Percentiles rank a stretch among this genome's conserved stretches.
These are phyloP conservation scores for Cavia porcellus DNA, from an alignment of 2,113 vertebrate genomes.

Conservation along the genomic window DNA sequence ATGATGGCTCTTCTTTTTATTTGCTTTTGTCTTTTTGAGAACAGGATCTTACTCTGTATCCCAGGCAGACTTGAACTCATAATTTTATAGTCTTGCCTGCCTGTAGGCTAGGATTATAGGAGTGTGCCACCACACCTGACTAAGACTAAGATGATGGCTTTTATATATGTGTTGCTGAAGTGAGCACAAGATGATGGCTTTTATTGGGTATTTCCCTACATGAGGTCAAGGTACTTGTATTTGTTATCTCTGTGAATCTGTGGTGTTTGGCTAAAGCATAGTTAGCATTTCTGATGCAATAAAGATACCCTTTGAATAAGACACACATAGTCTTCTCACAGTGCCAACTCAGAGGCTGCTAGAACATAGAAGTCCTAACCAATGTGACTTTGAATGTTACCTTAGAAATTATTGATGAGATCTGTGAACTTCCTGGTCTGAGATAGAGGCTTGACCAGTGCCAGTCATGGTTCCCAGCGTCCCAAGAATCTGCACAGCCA, in stretches of 20 bases:
- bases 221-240: accelerated
- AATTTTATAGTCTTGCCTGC: not conserved
- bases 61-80: not conserved
- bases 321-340: not conserved
- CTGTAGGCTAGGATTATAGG: not conserved
- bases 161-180: not conserved
- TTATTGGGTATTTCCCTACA: too few relatives aligned
- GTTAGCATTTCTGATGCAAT: not conserved
- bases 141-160: not conserved
- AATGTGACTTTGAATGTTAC: not conserved
- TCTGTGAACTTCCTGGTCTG: not conserved
- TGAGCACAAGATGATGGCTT: not conserved
- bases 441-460: not conserved
- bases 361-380: not conserved
- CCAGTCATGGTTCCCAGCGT: not conserved
- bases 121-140: not conserved
- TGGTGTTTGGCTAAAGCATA: not conserved
- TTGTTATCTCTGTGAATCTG: not conserved
- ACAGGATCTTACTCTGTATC: not conserved
- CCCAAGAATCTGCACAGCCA: not conserved
- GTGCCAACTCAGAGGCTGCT: not conserved
- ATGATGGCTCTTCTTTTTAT: not conserved
- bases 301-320: not conserved
- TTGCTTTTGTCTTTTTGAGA: not conserved
- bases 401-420: not conserved